Base-by-base conservation (phyloP, 2,888 invertebrate species). In the Luffia ferchaultella region DNA sequence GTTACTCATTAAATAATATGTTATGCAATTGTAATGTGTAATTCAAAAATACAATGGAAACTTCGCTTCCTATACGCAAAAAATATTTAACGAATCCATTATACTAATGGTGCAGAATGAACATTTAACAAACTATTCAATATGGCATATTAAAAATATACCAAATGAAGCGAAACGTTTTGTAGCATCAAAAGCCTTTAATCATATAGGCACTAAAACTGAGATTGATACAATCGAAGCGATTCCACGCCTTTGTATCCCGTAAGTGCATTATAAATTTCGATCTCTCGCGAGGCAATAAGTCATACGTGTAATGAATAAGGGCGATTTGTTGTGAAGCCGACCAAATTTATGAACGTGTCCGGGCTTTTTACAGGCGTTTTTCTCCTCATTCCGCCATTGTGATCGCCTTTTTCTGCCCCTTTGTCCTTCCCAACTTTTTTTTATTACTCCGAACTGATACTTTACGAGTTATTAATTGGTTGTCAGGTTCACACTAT, bases 401-500 rank as follows among this genome's bases (percentile, higher is more conserved):
- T 80, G 79, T 79, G 73, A 73, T 69, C 75, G 70, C 73, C 74
- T 77, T 77, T 78, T 76, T 79, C 74, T 76, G 75, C 63, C 68
- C 70, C 71, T 74, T 78, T 76, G 70, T 71, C 66, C 66, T 59
- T 55, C 58, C 63, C 58, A 64, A 65, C 68, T 68, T 70, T 66
- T 73, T 73, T 80, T 80, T 78, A 73, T 76, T 70, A 68, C 76
- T 67, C 70, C 76, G 68, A 72, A 71, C 67, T 80, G 80, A 80
- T 80, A 75, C 73, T 83, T 83, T 83, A 82, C 80, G 80, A 82
- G 82, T 80, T 84, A 84, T 85, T 84, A 85, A 84, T 84, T 83
- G 82, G 76, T 75, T 80, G 84, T 83, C 84, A 75, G 67, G 67
- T 16, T 30, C 40, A 68, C 50, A 74, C 79, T 80, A 80, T 84